Evolutionary conservation across 2,888 invertebrate species (phyloP).

Genomic region (Keiferia lycopersicella): DNA sequence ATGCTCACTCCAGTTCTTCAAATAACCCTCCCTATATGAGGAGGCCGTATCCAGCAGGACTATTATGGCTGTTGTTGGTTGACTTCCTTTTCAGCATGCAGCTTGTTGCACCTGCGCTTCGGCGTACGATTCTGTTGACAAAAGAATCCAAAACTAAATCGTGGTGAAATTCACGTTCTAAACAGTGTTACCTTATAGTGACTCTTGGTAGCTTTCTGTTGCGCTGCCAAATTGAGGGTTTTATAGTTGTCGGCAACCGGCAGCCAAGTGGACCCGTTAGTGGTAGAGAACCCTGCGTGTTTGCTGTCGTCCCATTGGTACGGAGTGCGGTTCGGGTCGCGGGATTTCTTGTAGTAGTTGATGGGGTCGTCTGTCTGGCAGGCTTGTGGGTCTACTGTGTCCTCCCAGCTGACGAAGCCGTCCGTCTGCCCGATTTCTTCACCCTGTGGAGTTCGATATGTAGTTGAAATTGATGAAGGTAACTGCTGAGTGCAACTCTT

Average conservation of each 20-base stretch:
- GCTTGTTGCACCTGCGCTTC: too few species aligned
- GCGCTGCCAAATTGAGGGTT: constrained; percentile 78
- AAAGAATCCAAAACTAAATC: too few species aligned
- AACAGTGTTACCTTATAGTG: constrained; percentile 70
- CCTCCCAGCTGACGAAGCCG: constrained; percentile 80
- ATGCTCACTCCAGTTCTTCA: too few species aligned
- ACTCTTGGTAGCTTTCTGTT: constrained; percentile 66
- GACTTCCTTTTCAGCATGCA: too few species aligned
- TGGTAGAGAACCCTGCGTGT: constrained; percentile 67
- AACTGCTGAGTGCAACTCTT: too few species aligned
- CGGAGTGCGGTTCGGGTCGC: constrained; percentile 90
- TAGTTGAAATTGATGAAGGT: too few species aligned
- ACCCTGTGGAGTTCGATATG: constrained; percentile 67
- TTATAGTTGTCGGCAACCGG: constrained; percentile 82
- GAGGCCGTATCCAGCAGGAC: too few species aligned
- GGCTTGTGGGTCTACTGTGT: constrained; percentile 82
- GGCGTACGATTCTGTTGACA: too few species aligned
- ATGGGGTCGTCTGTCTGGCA: constrained; percentile 79
- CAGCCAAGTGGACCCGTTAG: constrained; percentile 79
- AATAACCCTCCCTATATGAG: too few species aligned
- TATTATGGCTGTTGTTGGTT: too few species aligned
- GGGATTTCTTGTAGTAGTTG: constrained; percentile 79
- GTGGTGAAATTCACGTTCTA: too few species aligned
- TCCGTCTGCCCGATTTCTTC: constrained; percentile 89
- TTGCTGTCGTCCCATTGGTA: constrained; percentile 87